A percentile compares a stretch with the other conserved stretches of the same genome.
Conservation (phyloP, 2,797 vertebrate genomes). For the Mus caroli region DNA sequence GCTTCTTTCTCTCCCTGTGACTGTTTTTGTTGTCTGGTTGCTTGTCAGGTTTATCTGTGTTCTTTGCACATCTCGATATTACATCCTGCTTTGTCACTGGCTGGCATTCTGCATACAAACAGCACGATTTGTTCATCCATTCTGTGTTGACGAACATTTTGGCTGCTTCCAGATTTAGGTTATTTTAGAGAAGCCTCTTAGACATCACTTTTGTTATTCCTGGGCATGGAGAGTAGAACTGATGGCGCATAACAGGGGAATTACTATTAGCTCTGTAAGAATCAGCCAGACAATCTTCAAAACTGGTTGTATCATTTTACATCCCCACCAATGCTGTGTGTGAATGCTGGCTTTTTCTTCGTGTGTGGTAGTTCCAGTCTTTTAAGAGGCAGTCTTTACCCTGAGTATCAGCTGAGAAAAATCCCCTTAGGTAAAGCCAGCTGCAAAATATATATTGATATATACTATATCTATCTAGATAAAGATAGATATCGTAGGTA, state of each 20-base stretch:
- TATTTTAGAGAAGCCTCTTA: constrained; percentile 62
- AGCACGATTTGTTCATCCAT: constrained; percentile 55
- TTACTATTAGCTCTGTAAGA: constrained; percentile 52
- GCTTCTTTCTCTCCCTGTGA: neutral
- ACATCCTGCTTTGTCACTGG: constrained; percentile 34
- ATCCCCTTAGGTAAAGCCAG: neutral
- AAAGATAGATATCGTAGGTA: neutral
- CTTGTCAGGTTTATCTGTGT: neutral
- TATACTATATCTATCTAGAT: neutral
- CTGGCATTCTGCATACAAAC: constrained; percentile 34
- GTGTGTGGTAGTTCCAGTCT: neutral
- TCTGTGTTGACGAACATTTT: constrained; percentile 10
- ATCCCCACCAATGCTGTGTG: neutral
- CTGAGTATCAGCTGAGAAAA: constrained; percentile 27
- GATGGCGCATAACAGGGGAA: neutral
- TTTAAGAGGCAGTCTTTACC: neutral
- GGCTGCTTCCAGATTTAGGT: constrained; percentile 6
- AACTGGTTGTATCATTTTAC: neutral
- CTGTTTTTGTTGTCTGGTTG: neutral
- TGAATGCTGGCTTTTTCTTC: neutral
- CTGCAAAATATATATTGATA: neutral
- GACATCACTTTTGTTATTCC: constrained; percentile 59
- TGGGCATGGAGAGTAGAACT: constrained; percentile 18
- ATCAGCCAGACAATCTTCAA: constrained; percentile 29
- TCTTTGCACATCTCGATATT: neutral